Base-by-base conservation (phyloP, 2,888 invertebrate genomes). In the Polymixis flavicincta region DNA sequence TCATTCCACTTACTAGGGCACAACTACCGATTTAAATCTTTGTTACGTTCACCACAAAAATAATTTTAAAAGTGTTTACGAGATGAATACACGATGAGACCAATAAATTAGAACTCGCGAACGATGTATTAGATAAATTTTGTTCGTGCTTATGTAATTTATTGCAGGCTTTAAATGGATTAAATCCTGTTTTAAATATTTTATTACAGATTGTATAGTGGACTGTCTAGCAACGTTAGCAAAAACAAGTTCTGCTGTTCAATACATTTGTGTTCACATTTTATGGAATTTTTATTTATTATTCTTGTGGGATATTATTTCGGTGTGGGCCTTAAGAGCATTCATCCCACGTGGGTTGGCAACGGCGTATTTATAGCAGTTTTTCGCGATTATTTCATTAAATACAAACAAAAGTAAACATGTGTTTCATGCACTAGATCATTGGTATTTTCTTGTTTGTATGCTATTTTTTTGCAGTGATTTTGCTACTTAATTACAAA, bases 51-150 rank as follows among this genome's bases (percentile, higher is more conserved):
- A 52, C 3, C 48, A 32, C 55, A 57, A 48, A 37, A 57, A 76
- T 55, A 66, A 70, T 57, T 37, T 69, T 60, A 22, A 80, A 80
- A 37, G 32, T 74, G 59, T 42, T 68, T 64, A 68, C 48, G 55
- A 48, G 54, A 25, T 19, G 64, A 75, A 57, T 67, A 57, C 55
- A 11, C 5, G 50, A 71, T 78, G 74, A 64, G 52, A 50, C 55
- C 80, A 54, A 54, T 57, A 63, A 63, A 57, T 73, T 52, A 17
- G 9, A 19, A 32, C 32, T 74, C 9, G 13, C 17, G 25, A 64
- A 45, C 32, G 32, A 52, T 45, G 52, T 45, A 32, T 32, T 54
- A 45, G 1, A 25, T 52, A 48, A 50, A 72, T 74, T 57, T 1
- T 45, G 28, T 52, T n/a, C 60, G 42, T 73, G 50, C 17, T 7